Conservation (phyloP, 2,888 invertebrate species). For the Caenorhabditis sinica region DNA sequence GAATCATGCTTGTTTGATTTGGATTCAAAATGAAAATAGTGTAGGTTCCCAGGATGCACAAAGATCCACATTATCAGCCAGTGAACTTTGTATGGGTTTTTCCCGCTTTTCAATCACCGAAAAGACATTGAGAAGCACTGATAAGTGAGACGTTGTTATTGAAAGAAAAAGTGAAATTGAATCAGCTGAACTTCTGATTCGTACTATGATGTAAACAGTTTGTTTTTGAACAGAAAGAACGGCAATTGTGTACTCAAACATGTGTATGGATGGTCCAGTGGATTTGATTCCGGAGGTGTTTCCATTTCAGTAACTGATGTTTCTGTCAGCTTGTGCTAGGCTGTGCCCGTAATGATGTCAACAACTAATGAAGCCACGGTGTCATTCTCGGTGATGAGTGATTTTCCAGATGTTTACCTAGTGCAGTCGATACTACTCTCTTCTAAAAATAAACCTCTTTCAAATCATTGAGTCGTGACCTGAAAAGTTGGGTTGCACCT, state of each 20-base stretch:
- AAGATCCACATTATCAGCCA: constrained; percentile 39
- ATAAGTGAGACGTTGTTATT: constrained; percentile 21
- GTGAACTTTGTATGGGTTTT: constrained; percentile 35
- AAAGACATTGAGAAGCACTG: constrained; percentile 18
- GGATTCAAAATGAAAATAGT: constrained; percentile 34
- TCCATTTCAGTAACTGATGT: neutral
- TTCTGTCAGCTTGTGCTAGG: no score
- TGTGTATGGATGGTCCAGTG: neutral
- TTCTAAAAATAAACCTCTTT: neutral
- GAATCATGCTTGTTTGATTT: constrained; percentile 49
- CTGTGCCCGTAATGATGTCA: neutral
- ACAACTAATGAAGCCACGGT: neutral
- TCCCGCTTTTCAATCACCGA: constrained; percentile 27
- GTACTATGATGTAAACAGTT: neutral
- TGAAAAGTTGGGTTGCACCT: neutral
- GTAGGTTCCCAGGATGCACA: constrained; percentile 22
- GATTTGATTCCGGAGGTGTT: neutral
- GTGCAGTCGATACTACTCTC: neutral
- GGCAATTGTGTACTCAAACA: neutral
- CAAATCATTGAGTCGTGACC: neutral
- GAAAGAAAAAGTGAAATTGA: neutral
- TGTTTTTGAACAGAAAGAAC: neutral
- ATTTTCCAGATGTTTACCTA: neutral
- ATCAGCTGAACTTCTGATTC: constrained; percentile 38
- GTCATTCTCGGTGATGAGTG: neutral